Conservation (phyloP, 2,888 invertebrate species). For the Alviniconcha strummeri region DNA sequence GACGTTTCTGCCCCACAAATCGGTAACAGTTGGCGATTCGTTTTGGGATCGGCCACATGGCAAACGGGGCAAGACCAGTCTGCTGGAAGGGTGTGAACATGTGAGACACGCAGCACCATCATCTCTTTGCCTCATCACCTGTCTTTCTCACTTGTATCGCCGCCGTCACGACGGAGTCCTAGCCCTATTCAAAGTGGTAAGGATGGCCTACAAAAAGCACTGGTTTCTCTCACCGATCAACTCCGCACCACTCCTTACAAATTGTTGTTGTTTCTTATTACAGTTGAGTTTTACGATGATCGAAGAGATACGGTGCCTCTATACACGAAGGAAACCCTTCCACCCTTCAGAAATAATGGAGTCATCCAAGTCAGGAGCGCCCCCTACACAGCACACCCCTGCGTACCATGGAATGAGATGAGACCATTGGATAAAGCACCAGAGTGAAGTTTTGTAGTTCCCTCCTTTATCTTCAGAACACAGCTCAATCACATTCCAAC, state of each 20-base stretch:
- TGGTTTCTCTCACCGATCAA: no score
- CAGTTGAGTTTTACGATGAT: no score
- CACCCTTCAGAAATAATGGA: slow-evolving; percentile 11
- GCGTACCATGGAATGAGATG: slow-evolving; percentile 27
- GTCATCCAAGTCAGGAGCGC: slow-evolving; percentile 15
- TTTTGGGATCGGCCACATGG: no score
- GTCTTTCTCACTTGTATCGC: neutral
- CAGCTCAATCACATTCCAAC: slow-evolving; percentile 9
- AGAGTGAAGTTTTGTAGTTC: slow-evolving; percentile 18
- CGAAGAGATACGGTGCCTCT: no score
- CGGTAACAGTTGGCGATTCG: no score
- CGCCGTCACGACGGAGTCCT: neutral
- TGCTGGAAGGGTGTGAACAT: neutral
- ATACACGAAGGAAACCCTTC: neutral
- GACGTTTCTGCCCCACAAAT: no score
- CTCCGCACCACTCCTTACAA: no score
- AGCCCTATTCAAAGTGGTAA: neutral
- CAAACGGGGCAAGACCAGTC: neutral
- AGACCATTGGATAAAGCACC: slow-evolving; percentile 29
- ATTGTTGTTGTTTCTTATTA: no score
- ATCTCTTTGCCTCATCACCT: slow-evolving; percentile 24
- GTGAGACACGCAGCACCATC: slow-evolving; percentile 26
- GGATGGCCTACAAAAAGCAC: no score
- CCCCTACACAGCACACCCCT: slow-evolving; percentile 3
- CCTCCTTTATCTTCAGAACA: slow-evolving; percentile 4